Evolutionary conservation across 2,888 invertebrate species (phyloP), one percentile per base, ranked within the genome.

Genomic region (Mechanitis messenoides): DNA sequence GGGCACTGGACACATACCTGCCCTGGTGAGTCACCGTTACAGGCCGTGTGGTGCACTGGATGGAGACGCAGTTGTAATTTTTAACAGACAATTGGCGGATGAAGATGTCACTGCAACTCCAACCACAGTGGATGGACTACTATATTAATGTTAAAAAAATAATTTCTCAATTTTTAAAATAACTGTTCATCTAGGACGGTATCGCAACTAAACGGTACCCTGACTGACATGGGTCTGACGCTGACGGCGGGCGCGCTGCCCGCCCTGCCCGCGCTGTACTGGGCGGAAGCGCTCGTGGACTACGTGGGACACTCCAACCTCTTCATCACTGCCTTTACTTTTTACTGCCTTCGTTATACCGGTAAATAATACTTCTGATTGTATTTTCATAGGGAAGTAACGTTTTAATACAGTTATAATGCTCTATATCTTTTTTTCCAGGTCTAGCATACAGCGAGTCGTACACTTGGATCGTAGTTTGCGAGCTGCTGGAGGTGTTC

Each of bases 221-320:
- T 76, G 56, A 78, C 92, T n/a, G 81, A 92, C 53, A 91, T 94
- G 63, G 94, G 94, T 0, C 83, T 94, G 56, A 92, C 93, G 33
- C 76, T 94, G 77, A 93, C 93, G 2, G 90, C 92, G 12, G 94
- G 94, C 56, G 93, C 94, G 4, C 73, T 95, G 64, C 94, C 94
- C 0, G 94, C 94, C 2, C 85, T 94, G 54, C 91, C 94, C 4
- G 93, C 94, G 71, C 87, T 96, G 42, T 93, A 93, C 90, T 93
- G 94, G 84, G 95, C 96, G 2, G 96, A 97, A 73, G 92, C 92
- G 69, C 92, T 97, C 45, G 95, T 97, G 45, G 95, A 96, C 84
- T 96, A 94, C 79, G 93, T 96, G 68, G 95, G 95, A 11, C 94
- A 95, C 74, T 95, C 95, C 67, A 96, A 96, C 80, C 92, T 96